Evolutionary conservation across 2,797 vertebrate species (phyloP).

Genomic region (Potorous gilbertii): DNA sequence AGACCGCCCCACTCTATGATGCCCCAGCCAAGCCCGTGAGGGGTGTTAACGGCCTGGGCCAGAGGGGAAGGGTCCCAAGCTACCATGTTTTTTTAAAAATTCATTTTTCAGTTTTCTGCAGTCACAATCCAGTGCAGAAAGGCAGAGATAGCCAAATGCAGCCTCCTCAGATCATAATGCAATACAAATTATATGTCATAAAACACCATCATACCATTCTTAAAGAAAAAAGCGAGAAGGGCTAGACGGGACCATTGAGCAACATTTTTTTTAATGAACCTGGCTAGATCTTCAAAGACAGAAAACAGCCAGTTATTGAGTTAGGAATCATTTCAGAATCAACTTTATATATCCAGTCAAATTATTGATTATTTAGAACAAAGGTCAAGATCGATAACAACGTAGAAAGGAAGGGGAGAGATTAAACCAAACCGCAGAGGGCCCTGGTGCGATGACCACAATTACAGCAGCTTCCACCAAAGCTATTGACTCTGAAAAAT

Average conservation of each 20-base stretch:
- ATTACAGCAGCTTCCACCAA: neutral
- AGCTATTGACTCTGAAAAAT: neutral
- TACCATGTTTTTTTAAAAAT: slow-evolving; percentile 8
- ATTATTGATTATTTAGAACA: neutral
- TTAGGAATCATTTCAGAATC: neutral
- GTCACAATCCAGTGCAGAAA: too few species aligned
- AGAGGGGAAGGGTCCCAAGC: slow-evolving; percentile 52
- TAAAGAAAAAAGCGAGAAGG: slow-evolving; percentile 58
- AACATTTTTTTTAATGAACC: neutral
- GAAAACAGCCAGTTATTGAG: neutral
- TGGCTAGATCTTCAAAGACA: neutral
- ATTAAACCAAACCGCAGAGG: neutral
- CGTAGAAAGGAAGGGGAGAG: neutral
- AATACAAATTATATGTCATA: too few species aligned
- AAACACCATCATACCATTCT: neutral
- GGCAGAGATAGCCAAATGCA: too few species aligned
- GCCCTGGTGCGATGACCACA: neutral
- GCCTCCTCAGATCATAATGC: too few species aligned
- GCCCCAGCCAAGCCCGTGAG: neutral
- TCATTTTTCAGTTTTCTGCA: too few species aligned
- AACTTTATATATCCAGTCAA: neutral
- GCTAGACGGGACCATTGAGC: neutral
- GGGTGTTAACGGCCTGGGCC: slow-evolving; percentile 57
- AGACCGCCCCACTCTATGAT: neutral
- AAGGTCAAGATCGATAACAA: neutral